These are phyloP conservation scores for Chrysolina haemoptera DNA, from an alignment of 2,888 invertebrate genomes.

Conservation along the genomic window DNA sequence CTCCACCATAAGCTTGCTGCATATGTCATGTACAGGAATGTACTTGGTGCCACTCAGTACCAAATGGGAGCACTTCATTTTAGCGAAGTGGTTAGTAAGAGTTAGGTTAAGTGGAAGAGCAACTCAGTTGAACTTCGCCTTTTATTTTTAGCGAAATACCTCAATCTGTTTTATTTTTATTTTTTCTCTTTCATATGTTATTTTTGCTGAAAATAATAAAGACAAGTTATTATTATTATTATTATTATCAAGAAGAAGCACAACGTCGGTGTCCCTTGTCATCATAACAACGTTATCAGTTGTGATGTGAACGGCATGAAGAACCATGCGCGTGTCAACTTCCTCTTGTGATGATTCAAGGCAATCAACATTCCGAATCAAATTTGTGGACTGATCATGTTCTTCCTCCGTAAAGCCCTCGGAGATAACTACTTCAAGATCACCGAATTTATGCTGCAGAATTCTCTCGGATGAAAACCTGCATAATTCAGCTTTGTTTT, in stretches of 20 bases:
- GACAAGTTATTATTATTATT: too few relatives aligned
- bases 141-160: too few relatives aligned
- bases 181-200: too few relatives aligned
- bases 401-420: too few relatives aligned
- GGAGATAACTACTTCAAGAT: too few relatives aligned
- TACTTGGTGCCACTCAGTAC: too few relatives aligned
- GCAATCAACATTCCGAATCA: neutral
- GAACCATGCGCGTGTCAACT: neutral
- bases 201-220: too few relatives aligned
- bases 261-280: neutral
- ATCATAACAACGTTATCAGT: neutral
- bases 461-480: too few relatives aligned
- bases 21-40: neutral
- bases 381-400: neutral
- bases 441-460: too few relatives aligned
- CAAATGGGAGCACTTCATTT: neutral
- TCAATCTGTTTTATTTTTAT: too few relatives aligned
- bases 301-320: neutral
- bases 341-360: neutral
- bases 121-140: too few relatives aligned
- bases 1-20: neutral
- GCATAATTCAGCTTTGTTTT: neutral
- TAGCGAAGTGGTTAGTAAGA: neutral
- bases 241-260: neutral
- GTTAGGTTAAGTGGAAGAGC: too few relatives aligned